Base-by-base conservation (phyloP, 2,888 invertebrate genomes). In the Drosophila hamatofila region DNA sequence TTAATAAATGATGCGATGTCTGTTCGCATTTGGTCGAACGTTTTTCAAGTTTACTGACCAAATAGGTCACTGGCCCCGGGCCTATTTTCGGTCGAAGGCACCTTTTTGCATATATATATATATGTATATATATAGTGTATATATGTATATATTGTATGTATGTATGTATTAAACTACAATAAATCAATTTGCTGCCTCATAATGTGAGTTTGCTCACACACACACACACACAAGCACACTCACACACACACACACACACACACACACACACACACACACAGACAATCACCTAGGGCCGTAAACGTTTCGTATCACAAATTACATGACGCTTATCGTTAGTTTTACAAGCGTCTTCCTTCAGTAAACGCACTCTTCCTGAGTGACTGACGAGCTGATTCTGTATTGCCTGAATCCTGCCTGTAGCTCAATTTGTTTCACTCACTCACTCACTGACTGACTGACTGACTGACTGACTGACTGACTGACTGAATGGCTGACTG, bases 301-400 rank as follows among this genome's bases (percentile, higher is more conserved):
- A 75, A 60, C 33, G 58, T 44, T 44, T 58, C 68, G 69, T 55
- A 78, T 78, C 78, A 78, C 68, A 81, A 78, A 81, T 81, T 72
- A 81, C 82, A 78, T 75, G 75, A 66, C 79, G 79, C 79, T 77
- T 77, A 81, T 78, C 80, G 82, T 81, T 80, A 80, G 80, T 80
- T 80, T 80, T 80, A 80, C 80, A 81, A 80, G 81, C 79, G 65
- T 79, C 56, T 77, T 75, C 75, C 75, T 67, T 42, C 61, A 41
- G 52, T 67, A 62, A 75, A 72, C 66, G 63, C 54, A 61, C 63
- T 61, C 63, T 75, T 61, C 67, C 79, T 56, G 56, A 44, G 51
- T 41, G 39, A 18, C 49, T 42, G 55, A 63, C 56, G 37, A 56
- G 42, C 44, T 30, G 62, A 37, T 52, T 60, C 60, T 21, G 58